Conservation (phyloP, 1,140 invertebrate species). For the Drosophila subobscura region DNA sequence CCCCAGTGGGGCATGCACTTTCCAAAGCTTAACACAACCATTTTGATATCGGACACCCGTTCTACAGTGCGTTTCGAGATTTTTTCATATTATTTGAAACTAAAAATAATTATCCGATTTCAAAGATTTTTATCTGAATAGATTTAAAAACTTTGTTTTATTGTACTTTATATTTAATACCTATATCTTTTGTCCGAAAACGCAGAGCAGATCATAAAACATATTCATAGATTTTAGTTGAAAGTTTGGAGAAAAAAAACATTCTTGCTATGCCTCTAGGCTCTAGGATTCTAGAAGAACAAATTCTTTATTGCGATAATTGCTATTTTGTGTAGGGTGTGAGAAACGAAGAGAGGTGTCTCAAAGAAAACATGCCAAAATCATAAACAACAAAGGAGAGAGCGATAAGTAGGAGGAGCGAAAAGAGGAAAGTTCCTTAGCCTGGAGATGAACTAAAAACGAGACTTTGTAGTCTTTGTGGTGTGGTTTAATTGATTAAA, state of each 20-base stretch:
- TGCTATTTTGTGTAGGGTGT: constrained; percentile 8
- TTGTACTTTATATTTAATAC: too few relatives aligned
- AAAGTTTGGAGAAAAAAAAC: too few relatives aligned
- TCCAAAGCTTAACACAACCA: not conserved
- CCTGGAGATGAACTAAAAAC: not conserved
- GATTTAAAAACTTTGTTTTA: not conserved
- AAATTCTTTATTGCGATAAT: too few relatives aligned
- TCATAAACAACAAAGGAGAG: not conserved
- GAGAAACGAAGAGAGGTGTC: constrained; percentile 1
- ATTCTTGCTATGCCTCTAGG: too few relatives aligned
- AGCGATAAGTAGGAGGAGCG: constrained; percentile 1
- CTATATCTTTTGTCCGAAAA: too few relatives aligned
- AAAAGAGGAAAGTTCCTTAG: not conserved
- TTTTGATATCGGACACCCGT: too few relatives aligned
- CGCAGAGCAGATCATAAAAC: too few relatives aligned
- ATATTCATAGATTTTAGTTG: too few relatives aligned
- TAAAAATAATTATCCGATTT: not conserved
- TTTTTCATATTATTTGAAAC: not conserved
- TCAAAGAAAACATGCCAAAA: constrained; percentile 36
- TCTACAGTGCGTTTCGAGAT: constrained; percentile 1
- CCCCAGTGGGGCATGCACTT: constrained; percentile 22
- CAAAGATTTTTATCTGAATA: not conserved
- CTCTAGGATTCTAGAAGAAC: too few relatives aligned
- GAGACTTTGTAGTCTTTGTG: too few relatives aligned
- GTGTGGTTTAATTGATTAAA: not conserved